A percentile compares a stretch with the other conserved stretches of the same genome.
Conservation (phyloP, 2,888 invertebrate species). For the Acrocyrtus sp. region DNA sequence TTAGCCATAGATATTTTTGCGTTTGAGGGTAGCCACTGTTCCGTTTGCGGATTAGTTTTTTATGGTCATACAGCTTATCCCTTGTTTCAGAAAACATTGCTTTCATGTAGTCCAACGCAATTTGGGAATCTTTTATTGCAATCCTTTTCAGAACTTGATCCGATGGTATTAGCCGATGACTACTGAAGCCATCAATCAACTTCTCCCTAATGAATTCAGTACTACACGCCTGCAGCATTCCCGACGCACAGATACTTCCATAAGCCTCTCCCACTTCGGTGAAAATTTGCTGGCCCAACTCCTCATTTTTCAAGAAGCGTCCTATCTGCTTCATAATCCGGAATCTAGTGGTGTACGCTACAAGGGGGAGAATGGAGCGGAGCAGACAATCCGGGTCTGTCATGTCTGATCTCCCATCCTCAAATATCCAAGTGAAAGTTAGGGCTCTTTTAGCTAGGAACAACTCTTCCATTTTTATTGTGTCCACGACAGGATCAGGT, state of each 20-base stretch:
- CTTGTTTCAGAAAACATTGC: slow-evolving; percentile 29
- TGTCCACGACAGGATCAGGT: slow-evolving; percentile 34
- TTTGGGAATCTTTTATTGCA: slow-evolving; percentile 44
- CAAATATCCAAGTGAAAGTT: slow-evolving; percentile 38
- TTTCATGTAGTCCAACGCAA: slow-evolving; percentile 42
- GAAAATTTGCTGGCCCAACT: slow-evolving; percentile 35
- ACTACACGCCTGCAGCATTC: slow-evolving; percentile 28
- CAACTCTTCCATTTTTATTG: slow-evolving; percentile 43
- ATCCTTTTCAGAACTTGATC: slow-evolving; percentile 38
- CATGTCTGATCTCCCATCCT: slow-evolving; percentile 32
- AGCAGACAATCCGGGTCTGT: slow-evolving; percentile 42
- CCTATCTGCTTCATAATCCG: slow-evolving; percentile 32
- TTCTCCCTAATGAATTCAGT: slow-evolving; percentile 35
- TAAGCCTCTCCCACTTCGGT: slow-evolving; percentile 32
- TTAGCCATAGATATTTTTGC: slow-evolving; percentile 35
- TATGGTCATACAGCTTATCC: slow-evolving; percentile 34
- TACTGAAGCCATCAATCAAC: slow-evolving; percentile 43
- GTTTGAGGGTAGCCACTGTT: slow-evolving; percentile 9
- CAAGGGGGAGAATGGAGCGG: slow-evolving; percentile 25
- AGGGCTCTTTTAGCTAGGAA: slow-evolving; percentile 34
- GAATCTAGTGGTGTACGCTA: slow-evolving; percentile 34
- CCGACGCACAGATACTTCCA: slow-evolving; percentile 39
- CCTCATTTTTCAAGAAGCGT: slow-evolving; percentile 32
- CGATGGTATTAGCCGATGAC: slow-evolving; percentile 33
- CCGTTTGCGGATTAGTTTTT: slow-evolving; percentile 20